phyloP scores from a whole-genome alignment of 2,113 vertebrate species.

The Tupaia tana region DNA sequence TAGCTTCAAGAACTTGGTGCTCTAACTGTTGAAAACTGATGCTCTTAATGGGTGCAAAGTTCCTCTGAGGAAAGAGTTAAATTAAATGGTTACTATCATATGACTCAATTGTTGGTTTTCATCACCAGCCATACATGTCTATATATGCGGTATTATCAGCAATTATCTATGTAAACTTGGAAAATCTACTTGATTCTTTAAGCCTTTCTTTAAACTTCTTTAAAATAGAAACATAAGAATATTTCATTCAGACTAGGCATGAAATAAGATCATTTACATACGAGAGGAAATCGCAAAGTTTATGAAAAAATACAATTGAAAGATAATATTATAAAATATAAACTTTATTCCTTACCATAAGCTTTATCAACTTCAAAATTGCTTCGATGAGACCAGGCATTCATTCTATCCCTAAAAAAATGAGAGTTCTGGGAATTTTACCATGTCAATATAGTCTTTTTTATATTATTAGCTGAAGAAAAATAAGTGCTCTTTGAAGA shows the following conservation, averaged over 20 bases:
- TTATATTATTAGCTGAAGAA: too few relatives aligned
- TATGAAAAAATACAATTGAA: too few relatives aligned
- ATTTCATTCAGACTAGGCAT: neutral
- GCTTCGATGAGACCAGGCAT: too few relatives aligned
- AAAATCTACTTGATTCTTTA: neutral
- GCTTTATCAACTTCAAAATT: too few relatives aligned
- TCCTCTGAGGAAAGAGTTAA: neutral
- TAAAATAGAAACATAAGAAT: neutral
- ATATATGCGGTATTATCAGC: neutral
- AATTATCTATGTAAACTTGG: neutral
- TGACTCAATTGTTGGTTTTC: neutral
- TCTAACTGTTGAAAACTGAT: neutral
- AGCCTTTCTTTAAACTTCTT: neutral
- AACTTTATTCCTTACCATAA: too few relatives aligned
- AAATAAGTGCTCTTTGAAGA: too few relatives aligned
- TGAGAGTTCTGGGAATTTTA: too few relatives aligned
- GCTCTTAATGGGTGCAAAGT: neutral
- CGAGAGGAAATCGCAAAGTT: too few relatives aligned
- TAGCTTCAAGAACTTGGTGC: neutral
- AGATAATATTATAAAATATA: too few relatives aligned
- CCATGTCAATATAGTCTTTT: too few relatives aligned
- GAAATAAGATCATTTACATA: neutral
- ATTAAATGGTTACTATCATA: neutral
- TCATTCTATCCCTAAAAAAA: too few relatives aligned
- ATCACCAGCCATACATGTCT: neutral